Conservation (phyloP, 2,888 invertebrate genomes). For the Hipparchia sbordonii region DNA sequence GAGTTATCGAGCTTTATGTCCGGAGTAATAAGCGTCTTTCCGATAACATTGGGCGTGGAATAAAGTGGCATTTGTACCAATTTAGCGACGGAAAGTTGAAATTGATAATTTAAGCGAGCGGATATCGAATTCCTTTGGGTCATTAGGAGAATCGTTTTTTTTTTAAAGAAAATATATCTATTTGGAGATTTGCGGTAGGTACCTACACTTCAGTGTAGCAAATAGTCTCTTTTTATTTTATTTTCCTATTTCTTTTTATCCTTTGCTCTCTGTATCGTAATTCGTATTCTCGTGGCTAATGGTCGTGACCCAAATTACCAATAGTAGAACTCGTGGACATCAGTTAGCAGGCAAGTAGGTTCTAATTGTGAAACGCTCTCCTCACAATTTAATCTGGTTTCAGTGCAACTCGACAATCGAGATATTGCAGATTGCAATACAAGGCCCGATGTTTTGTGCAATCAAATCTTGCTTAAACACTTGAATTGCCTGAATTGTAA, state of each 20-base stretch:
- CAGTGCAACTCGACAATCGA: conserved; percentile 17
- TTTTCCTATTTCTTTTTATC: too few relatives aligned
- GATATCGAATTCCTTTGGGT: conserved; percentile 27
- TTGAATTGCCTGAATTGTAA: not conserved
- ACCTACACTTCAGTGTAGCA: too few relatives aligned
- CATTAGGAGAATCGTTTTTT: conserved; percentile 23
- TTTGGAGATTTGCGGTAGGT: not conserved
- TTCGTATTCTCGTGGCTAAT: too few relatives aligned
- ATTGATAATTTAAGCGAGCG: conserved; percentile 34
- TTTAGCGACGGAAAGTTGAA: conserved; percentile 31
- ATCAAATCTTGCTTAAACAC: conserved; percentile 18
- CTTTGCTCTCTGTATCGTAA: too few relatives aligned
- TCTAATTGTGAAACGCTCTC: not conserved
- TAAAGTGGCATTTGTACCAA: conserved; percentile 17
- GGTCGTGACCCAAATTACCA: too few relatives aligned
- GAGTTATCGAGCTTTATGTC: conserved; percentile 16
- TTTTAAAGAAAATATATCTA: not conserved
- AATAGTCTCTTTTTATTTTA: too few relatives aligned
- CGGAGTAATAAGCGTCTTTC: conserved; percentile 14
- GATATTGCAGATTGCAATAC: conserved; percentile 19
- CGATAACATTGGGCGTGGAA: not conserved
- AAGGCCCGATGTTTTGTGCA: not conserved
- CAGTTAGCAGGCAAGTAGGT: too few relatives aligned
- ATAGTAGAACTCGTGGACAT: too few relatives aligned
- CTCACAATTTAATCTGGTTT: conserved; percentile 13